These are phyloP conservation scores for Agriopis aurantiaria DNA, from an alignment of 2,888 invertebrate species.

Conservation along the genomic window DNA sequence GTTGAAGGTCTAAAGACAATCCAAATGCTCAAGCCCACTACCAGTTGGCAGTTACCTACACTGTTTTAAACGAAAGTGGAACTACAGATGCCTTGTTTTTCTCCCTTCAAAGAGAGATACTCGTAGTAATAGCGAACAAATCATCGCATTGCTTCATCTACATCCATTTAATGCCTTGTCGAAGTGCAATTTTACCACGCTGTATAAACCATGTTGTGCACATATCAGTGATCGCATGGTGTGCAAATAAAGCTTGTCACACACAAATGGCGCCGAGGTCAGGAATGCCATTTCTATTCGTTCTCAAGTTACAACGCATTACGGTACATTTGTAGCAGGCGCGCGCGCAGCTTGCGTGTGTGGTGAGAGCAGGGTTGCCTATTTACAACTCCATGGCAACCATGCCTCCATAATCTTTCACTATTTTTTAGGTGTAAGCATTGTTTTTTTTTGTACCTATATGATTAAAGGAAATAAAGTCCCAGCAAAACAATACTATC, in stretches of 20 bases:
- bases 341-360: conserved; percentile 60
- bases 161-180: too few species aligned
- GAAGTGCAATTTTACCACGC: background rate
- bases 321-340: conserved; percentile 66
- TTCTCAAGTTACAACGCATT: conserved; percentile 62
- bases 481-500: background rate
- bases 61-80: too few species aligned
- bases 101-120: too few species aligned
- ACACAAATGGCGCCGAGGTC: conserved; percentile 4
- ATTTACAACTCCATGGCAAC: background rate
- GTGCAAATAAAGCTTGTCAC: conserved; percentile 53
- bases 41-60: too few species aligned
- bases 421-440: background rate
- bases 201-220: conserved; percentile 37
- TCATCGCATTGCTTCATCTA: too few species aligned
- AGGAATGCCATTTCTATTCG: conserved; percentile 56
- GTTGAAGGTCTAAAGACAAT: too few species aligned
- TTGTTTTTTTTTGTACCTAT: background rate
- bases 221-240: conserved; percentile 49
- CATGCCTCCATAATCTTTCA: background rate
- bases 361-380: conserved; percentile 43
- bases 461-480: too few species aligned
- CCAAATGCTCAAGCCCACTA: too few species aligned
- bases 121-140: too few species aligned
- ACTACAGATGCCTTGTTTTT: too few species aligned